Evolutionary conservation across 2,113 vertebrate genomes (phyloP).

Genomic region (Mus spicilegus): DNA sequence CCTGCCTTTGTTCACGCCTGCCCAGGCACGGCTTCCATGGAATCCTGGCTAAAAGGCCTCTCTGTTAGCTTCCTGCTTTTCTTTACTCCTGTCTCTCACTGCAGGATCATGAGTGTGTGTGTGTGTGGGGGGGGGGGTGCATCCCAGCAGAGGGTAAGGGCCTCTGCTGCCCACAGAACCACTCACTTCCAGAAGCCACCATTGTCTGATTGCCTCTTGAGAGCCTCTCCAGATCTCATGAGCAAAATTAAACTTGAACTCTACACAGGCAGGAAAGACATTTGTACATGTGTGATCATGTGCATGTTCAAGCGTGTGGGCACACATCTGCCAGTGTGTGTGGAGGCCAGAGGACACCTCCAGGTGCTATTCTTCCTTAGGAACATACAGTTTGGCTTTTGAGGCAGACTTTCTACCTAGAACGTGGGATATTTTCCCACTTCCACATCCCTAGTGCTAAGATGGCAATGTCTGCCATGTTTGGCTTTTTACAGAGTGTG

Average conservation of each 20-base stretch:
- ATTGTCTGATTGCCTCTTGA: background rate
- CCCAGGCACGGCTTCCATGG: background rate
- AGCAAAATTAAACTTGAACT: background rate
- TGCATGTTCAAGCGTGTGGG: background rate
- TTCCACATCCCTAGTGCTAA: background rate
- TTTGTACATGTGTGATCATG: background rate
- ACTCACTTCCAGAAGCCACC: background rate
- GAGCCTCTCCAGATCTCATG: background rate
- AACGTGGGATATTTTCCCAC: background rate
- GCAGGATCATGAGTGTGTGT: background rate
- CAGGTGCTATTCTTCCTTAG: background rate
- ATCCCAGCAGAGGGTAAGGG: background rate
- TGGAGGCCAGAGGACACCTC: background rate
- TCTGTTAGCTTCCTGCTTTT: conserved; percentile 48
- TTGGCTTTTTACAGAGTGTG: background rate
- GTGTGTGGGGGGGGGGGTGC: background rate
- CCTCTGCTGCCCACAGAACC: accelerated
- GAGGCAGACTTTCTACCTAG: background rate
- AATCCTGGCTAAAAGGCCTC: background rate
- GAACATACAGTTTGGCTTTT: background rate
- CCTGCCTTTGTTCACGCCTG: conserved; percentile 73
- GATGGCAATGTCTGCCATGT: background rate
- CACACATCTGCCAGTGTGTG: too few relatives aligned
- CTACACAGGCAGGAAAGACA: accelerated
- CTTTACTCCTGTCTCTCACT: background rate